phyloP scores from a whole-genome alignment of 2,797 vertebrate genomes.

The Channallabes apus region DNA sequence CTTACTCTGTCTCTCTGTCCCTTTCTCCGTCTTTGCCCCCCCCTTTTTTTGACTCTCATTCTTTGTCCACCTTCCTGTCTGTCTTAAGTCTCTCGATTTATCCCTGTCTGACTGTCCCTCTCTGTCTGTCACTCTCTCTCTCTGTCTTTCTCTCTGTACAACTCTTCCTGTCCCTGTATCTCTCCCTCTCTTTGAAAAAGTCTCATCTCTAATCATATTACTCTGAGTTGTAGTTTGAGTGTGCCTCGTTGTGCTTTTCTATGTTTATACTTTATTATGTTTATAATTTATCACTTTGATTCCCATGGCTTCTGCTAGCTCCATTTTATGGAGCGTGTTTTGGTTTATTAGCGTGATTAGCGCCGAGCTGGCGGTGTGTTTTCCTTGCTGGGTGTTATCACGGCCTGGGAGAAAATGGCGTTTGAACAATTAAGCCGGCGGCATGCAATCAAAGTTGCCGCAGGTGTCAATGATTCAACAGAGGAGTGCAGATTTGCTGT shows the following conservation, averaged over 20 bases:
- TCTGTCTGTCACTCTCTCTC: neutral
- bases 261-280: conserved; percentile 1
- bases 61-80: neutral
- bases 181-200: neutral
- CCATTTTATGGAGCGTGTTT: conserved; percentile 3
- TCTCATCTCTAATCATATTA: neutral
- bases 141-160: neutral
- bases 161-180: neutral
- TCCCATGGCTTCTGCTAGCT: neutral
- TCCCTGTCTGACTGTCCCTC: too few species aligned
- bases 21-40: neutral
- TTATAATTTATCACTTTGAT: conserved; percentile 10
- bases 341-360: conserved; percentile 24
- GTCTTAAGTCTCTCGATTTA: neutral
- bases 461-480: conserved; percentile 9
- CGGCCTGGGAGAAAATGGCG: neutral
- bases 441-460: conserved; percentile 11
- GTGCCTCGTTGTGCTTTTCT: neutral
- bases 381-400: neutral
- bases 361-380: conserved; percentile 1
- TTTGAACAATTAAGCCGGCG: conserved; percentile 21
- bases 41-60: neutral
- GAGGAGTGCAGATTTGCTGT: conserved; percentile 12
- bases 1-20: neutral
- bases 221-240: neutral